Conservation (phyloP, 2,113 vertebrate species). For the Myanophis thanlyinensis region DNA sequence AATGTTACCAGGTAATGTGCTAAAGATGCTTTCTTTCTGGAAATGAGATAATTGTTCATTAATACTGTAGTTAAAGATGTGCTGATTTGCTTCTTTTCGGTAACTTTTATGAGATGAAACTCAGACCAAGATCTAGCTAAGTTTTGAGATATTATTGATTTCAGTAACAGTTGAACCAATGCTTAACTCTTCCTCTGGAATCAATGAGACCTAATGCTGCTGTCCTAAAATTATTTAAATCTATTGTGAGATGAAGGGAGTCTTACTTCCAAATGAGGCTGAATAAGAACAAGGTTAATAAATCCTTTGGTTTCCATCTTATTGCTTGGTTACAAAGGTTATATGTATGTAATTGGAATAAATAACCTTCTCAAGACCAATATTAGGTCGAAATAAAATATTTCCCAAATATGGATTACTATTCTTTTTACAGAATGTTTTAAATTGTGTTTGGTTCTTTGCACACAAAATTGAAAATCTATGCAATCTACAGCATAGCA, state of each 20-base stretch:
- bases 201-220: not conserved
- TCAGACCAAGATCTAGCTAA: not conserved
- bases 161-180: not conserved
- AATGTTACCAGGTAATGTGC: constrained; percentile 40
- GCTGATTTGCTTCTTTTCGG: constrained; percentile 42
- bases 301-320: not conserved
- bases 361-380: not conserved
- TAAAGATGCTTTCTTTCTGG: constrained; percentile 23
- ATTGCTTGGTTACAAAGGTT: not conserved
- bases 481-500: not conserved
- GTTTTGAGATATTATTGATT: not conserved
- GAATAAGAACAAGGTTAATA: not conserved
- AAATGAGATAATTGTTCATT: constrained; percentile 42
- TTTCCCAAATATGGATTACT: too few species aligned
- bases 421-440: not conserved
- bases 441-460: not conserved
- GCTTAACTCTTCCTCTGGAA: not conserved
- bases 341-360: not conserved
- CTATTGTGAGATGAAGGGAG: not conserved
- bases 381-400: too few species aligned
- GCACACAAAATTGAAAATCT: not conserved
- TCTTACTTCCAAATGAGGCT: not conserved
- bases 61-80: constrained; percentile 29
- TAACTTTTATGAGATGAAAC: constrained; percentile 27
- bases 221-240: not conserved